Conservation (phyloP, 1,140 invertebrate genomes). For the Zeugodacus cucurbitae region DNA sequence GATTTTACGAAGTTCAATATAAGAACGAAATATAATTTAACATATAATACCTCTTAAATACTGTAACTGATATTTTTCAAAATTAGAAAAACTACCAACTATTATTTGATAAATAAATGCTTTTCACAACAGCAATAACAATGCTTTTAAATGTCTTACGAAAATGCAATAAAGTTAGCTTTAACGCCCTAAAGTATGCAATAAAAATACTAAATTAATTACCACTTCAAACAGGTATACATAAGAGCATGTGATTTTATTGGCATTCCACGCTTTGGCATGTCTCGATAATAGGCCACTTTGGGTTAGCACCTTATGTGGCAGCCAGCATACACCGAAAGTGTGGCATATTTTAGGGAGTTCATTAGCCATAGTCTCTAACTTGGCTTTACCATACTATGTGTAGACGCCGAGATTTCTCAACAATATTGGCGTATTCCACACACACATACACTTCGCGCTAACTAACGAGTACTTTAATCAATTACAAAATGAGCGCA, state of each 20-base stretch:
- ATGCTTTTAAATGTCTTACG: too few relatives aligned
- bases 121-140: too few relatives aligned
- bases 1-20: too few relatives aligned
- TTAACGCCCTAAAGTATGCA: neutral
- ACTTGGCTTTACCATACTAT: neutral
- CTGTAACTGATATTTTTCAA: too few relatives aligned
- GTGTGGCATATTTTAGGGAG: neutral
- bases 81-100: too few relatives aligned
- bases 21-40: too few relatives aligned
- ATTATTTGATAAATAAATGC: too few relatives aligned
- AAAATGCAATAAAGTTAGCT: too few relatives aligned
- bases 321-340: neutral
- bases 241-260: neutral
- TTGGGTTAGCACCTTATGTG: neutral
- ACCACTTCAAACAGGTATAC: neutral
- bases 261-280: neutral
- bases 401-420: neutral
- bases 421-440: neutral
- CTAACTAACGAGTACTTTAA: neutral
- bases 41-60: too few relatives aligned
- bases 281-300: neutral
- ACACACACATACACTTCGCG: neutral
- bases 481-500: neutral
- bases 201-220: neutral
- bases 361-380: neutral